These are phyloP conservation scores for Antheraea yamamai DNA, from an alignment of 2,888 invertebrate genomes.

Conservation along the genomic window DNA sequence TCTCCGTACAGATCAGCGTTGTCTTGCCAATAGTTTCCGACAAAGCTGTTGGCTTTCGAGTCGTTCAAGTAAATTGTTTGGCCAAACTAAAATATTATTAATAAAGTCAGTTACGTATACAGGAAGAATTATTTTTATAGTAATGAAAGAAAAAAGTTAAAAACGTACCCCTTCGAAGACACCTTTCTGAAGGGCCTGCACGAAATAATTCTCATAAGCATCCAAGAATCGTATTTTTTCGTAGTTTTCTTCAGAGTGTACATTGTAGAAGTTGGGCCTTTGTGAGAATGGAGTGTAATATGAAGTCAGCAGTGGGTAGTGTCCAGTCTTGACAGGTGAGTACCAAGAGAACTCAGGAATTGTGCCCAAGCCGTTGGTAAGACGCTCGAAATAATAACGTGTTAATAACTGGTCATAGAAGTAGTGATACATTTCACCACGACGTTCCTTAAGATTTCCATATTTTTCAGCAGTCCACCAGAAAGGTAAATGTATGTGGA, in stretches of 20 bases:
- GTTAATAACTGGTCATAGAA: slow-evolving; percentile 85
- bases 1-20: slow-evolving; percentile 75
- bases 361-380: slow-evolving; percentile 83
- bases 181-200: slow-evolving; percentile 77
- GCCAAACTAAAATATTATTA: slow-evolving; percentile 50
- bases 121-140: background rate
- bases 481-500: slow-evolving; percentile 84
- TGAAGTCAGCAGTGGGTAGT: slow-evolving; percentile 47
- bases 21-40: slow-evolving; percentile 82
- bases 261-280: slow-evolving; percentile 83
- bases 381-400: slow-evolving; percentile 87
- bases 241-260: slow-evolving; percentile 72
- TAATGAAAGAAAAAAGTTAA: background rate
- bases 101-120: background rate
- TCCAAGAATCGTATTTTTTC: slow-evolving; percentile 81
- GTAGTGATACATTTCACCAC: slow-evolving; percentile 85
- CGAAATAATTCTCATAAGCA: slow-evolving; percentile 80
- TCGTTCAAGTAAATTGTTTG: slow-evolving; percentile 59
- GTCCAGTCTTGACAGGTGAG: slow-evolving; percentile 76
- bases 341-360: slow-evolving; percentile 85
- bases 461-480: slow-evolving; percentile 82
- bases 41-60: slow-evolving; percentile 75
- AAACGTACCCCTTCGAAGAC: slow-evolving; percentile 81
- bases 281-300: slow-evolving; percentile 76
- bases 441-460: slow-evolving; percentile 75